These are phyloP conservation scores for Sardinella longiceps DNA, from an alignment of 2,797 vertebrate genomes.

Conservation along the genomic window DNA sequence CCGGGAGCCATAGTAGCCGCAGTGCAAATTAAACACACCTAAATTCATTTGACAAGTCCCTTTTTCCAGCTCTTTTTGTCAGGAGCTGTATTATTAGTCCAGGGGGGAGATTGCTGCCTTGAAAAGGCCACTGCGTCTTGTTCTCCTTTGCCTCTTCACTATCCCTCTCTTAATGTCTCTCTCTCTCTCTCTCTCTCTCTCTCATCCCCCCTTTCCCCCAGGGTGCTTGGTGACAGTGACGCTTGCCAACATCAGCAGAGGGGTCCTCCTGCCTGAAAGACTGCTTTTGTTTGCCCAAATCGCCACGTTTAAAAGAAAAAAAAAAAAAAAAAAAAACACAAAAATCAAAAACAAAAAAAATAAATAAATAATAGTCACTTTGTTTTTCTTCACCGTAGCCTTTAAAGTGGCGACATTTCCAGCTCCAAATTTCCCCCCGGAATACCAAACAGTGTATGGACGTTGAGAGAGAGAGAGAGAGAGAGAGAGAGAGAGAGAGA, in stretches of 20 bases:
- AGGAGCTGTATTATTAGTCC: slow-evolving; percentile 21
- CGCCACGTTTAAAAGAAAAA: not conserved
- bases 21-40: slow-evolving; percentile 29
- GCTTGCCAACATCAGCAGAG: not conserved
- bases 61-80: not conserved
- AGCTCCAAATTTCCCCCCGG: not conserved
- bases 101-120: not conserved
- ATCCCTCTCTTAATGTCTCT: not conserved
- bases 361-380: not conserved
- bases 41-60: slow-evolving; percentile 32
- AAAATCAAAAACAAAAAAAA: slow-evolving; percentile 59
- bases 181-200: not conserved
- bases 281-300: not conserved
- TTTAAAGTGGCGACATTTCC: not conserved
- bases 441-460: not conserved
- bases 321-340: not conserved
- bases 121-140: slow-evolving; percentile 36
- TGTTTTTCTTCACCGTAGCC: not conserved
- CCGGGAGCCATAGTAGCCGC: not conserved
- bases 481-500: not conserved
- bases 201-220: not conserved
- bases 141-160: slow-evolving; percentile 17
- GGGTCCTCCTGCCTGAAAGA: slow-evolving; percentile 32
- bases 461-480: slow-evolving; percentile 44
- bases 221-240: not conserved